Conservation (phyloP, 2,113 vertebrate genomes). For the Gallinago undulata region DNA sequence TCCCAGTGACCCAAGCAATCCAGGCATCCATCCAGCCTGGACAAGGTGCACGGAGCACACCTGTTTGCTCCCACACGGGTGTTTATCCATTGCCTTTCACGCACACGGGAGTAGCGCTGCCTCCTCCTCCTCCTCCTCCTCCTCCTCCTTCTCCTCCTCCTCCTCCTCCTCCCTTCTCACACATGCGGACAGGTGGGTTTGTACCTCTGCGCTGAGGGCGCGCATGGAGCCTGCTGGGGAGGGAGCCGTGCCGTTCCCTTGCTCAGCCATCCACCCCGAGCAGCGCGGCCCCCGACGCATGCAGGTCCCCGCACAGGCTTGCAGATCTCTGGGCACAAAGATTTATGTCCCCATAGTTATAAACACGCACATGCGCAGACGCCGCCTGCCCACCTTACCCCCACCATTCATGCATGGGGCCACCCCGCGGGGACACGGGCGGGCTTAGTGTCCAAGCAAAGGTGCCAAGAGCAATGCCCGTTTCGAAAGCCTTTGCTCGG, state of each 20-base stretch:
- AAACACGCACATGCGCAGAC: not conserved
- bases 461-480: not conserved
- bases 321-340: not conserved
- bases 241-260: not conserved
- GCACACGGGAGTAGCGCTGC: not conserved
- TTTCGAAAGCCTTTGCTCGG: not conserved
- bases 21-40: not conserved
- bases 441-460: not conserved
- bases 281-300: not conserved
- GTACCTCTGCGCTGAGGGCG: not conserved
- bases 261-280: not conserved
- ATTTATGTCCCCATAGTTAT: not conserved
- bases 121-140: not conserved
- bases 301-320: not conserved
- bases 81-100: not conserved
- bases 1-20: not conserved
- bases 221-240: not conserved
- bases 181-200: not conserved
- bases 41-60: not conserved
- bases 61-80: slow-evolving; percentile 11
- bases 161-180: not conserved
- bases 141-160: not conserved
- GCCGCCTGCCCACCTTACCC: not conserved
- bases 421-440: not conserved
- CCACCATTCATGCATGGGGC: not conserved